phyloP scores from a whole-genome alignment of 2,888 invertebrate species.

The Nesidiocoris tenuis region DNA sequence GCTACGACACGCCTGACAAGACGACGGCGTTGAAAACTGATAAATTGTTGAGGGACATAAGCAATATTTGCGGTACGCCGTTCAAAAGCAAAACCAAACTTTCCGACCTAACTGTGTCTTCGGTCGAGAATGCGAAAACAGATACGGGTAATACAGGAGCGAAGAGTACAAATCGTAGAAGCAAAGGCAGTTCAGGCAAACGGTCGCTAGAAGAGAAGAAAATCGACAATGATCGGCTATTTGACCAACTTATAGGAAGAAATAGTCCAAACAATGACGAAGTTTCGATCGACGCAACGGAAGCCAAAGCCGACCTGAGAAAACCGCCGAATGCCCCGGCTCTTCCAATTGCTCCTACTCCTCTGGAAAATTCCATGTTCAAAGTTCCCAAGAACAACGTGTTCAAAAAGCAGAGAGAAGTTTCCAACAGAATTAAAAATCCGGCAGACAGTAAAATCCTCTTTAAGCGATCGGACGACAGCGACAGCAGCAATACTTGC shows the following conservation, averaged over 20 bases:
- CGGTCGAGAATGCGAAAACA: neutral
- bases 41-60: conserved; percentile 14
- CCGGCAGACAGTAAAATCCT: conserved; percentile 24
- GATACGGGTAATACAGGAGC: neutral
- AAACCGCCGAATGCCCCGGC: neutral
- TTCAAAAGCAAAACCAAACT: neutral
- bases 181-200: too few species aligned
- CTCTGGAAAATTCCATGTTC: neutral
- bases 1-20: conserved; percentile 25
- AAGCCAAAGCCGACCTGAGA: neutral
- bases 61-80: conserved; percentile 15
- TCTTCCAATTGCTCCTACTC: neutral
- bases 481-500: conserved; percentile 20
- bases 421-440: conserved; percentile 6
- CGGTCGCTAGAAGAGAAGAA: neutral
- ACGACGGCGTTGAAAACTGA: neutral
- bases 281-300: neutral
- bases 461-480: conserved; percentile 15
- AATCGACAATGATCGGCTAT: neutral
- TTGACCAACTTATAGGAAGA: neutral
- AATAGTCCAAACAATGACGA: neutral
- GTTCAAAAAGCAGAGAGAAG: conserved; percentile 11
- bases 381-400: neutral
- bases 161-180: too few species aligned
- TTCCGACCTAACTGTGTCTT: neutral